Base-by-base conservation (phyloP, 1,140 invertebrate genomes). In the Vanessa tameamea region DNA sequence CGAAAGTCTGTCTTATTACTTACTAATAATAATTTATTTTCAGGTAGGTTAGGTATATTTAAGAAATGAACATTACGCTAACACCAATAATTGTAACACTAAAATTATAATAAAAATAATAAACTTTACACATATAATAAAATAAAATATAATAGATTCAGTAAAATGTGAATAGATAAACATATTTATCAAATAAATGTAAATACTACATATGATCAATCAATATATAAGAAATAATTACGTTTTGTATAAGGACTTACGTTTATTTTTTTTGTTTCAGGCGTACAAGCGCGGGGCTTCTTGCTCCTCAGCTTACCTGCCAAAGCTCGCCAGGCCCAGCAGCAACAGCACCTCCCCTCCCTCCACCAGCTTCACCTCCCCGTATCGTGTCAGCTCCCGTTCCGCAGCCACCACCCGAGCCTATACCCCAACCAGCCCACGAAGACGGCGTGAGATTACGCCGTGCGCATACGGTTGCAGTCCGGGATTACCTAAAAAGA, bases 401-500 rank as follows among this genome's bases (percentile, higher is more conserved):
- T n/a, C 72, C 76, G 5, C 87, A 47, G 71, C 87, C 88, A 15
- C 87, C 69, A 50, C 88, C 79, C 78, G 90, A 88, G 67, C 82
- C 66, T 66, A 87, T 74, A 73, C 91, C 82, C 61, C 88, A 75
- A 84, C 90, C 76, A 47, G 82, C 86, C 1, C 93, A 93, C 69
- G 92, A 91, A 80, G 87, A 91, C 80, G 85, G 87, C 37, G 85
- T 89, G 64, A 84, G 87, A 87, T 87, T 88, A 70, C 82, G 87
- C 51, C 72, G 90, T 43, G 86, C 80, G 47, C 89, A 93, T 79
- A 86, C 87, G 13, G 82, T 93, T 48, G 80, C 87, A 67, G 82
- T 94, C 73, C 84, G 91, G 67, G 94, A 95, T 79, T 97, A 96
- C 86, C 95, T 97, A 72, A 96, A 95, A 83, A 93, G 95, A 74